Percentiles rank a stretch among this genome's conserved stretches.
Conservation (phyloP, 2,888 invertebrate genomes). For the Drosophila ustulata region DNA sequence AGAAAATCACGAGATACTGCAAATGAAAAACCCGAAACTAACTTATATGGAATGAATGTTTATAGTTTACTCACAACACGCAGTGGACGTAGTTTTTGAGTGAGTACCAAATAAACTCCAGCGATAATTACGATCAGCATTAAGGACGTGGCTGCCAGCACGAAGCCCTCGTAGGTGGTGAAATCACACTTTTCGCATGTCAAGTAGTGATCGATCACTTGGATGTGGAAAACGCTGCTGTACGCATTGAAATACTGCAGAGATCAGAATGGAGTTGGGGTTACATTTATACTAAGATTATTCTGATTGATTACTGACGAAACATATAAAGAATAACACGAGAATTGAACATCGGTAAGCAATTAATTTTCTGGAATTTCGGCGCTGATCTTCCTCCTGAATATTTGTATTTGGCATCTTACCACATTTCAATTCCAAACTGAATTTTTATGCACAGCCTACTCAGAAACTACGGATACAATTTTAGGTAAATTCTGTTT, state of each 20-base stretch:
- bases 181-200: slow-evolving; percentile 15
- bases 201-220: slow-evolving; percentile 9
- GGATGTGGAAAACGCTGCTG: background rate
- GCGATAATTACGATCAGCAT: background rate
- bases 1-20: slow-evolving; percentile 26
- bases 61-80: slow-evolving; percentile 34
- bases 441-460: background rate
- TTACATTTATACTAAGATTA: background rate
- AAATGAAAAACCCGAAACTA: background rate
- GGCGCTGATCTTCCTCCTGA: background rate
- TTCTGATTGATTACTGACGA: slow-evolving; percentile 23
- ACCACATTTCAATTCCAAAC: background rate
- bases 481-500: too few species aligned
- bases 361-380: slow-evolving; percentile 15
- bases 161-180: slow-evolving; percentile 7
- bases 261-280: background rate
- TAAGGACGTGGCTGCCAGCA: background rate
- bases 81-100: slow-evolving; percentile 14
- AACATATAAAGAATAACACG: background rate
- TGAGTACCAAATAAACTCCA: slow-evolving; percentile 9
- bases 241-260: slow-evolving; percentile 7
- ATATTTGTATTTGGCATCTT: background rate
- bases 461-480: background rate
- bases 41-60: too few species aligned
- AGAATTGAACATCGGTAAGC: slow-evolving; percentile 17